phyloP scores from a whole-genome alignment of 1,140 invertebrate genomes.

The Stratiolaelaps scimitus region DNA sequence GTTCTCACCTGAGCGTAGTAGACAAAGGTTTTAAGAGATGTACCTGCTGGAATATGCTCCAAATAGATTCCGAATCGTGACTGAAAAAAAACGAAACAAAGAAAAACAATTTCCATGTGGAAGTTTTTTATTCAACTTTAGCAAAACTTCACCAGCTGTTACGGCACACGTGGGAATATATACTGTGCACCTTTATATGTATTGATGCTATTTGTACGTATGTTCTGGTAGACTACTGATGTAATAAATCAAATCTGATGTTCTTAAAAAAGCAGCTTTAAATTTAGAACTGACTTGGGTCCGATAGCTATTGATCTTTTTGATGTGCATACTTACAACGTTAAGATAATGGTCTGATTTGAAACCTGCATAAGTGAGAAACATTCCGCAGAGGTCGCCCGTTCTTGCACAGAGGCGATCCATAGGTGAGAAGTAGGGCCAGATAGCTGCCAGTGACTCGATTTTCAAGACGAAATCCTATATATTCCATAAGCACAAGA shows the following conservation, averaged over 20 bases:
- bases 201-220: background rate
- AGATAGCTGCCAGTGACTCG: background rate
- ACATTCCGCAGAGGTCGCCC: background rate
- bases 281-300: background rate
- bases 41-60: conserved; percentile 15
- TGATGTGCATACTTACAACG: background rate
- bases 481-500: too few relatives aligned
- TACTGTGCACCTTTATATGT: too few relatives aligned
- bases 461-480: conserved; percentile 8
- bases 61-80: conserved; percentile 3
- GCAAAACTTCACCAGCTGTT: background rate
- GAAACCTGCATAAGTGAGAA: background rate
- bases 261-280: background rate
- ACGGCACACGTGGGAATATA: background rate
- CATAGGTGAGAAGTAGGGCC: background rate
- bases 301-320: too few relatives aligned
- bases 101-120: background rate
- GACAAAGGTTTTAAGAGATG: conserved; percentile 15
- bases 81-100: background rate
- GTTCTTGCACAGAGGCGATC: background rate
- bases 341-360: conserved; percentile 11
- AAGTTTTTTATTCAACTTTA: background rate
- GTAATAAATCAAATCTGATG: background rate
- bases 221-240: background rate
- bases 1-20: conserved; percentile 12